Evolutionary conservation across 1,140 invertebrate genomes (phyloP), one percentile per base, ranked within the genome.

Genomic region (Nephila pilipes): DNA sequence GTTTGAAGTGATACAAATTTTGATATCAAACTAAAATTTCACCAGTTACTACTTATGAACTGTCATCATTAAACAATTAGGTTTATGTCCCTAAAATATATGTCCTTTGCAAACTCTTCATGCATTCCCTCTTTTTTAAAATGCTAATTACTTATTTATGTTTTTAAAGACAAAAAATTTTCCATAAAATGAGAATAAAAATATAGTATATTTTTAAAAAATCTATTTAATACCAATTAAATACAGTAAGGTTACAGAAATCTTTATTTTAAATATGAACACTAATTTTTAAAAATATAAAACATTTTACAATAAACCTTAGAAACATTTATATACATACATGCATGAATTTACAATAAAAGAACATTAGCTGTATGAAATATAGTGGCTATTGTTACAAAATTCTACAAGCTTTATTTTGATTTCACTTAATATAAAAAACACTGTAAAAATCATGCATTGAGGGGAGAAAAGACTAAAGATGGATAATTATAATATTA

Each of bases 211-310:
- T 18, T 60, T 18, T 60, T 60, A 5, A 5, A 60, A 60, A 60
- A 20, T 60, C 14, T 55, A 55, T 5, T 55, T 58, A 58, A 22
- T 65, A 8, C 69, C 29, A 75, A 29, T 32, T 75, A 83, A 83
- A 25, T 83, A 46, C 80, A 54, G 54, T 83, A 83, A 20, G 22
- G 54, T 57, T 25, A 83, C 81, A 83, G 54, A 83, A 83, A 55
- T 55, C 46, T 75, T 75, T 75, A 83, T 55, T 83, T 79, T 83
- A 83, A 83, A 55, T 83, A 83, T 83, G 54, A 36, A 83, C 32
- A 57, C 81, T 83, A 83, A 20, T 55, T 25, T 83, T 83, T 55
- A 83, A 75, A 83, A 83, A 83, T 83, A 83, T 83, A 83, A 83
- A 83, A 83, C 81, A 83, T 54, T 25, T 83, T 57, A 83, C 81